Evolutionary conservation across 2,888 invertebrate genomes (phyloP).

Genomic region (Noctua pronuba): DNA sequence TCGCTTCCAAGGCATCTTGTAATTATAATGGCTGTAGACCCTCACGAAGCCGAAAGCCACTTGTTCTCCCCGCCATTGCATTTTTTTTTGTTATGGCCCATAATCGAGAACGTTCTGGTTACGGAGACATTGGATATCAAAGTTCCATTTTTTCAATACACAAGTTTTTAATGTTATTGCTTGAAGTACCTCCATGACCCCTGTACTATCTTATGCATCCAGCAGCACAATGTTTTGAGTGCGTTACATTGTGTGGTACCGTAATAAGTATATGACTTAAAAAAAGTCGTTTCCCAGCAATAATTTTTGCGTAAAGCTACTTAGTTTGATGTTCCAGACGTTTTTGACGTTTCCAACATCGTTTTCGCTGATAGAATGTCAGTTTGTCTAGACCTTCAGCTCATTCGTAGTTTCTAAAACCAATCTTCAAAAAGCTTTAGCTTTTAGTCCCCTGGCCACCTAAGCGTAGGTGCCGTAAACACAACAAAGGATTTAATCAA

Average conservation of each 20-base stretch:
- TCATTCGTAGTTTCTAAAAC: not conserved
- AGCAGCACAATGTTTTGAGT: not conserved
- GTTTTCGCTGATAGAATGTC: not conserved
- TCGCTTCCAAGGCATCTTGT: not conserved
- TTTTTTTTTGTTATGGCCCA: not conserved
- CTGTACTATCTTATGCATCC: not conserved
- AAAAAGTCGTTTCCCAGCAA: not conserved
- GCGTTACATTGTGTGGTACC: not conserved
- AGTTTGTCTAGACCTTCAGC: not conserved
- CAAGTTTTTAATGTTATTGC: not conserved
- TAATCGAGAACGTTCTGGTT: not conserved
- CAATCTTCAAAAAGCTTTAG: constrained; percentile 26
- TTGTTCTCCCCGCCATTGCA: not conserved
- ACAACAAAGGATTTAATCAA: constrained; percentile 57
- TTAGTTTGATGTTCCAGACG: not conserved
- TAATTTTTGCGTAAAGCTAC: not conserved
- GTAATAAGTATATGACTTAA: too few species aligned
- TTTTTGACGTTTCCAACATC: not conserved
- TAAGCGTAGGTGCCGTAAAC: constrained; percentile 7
- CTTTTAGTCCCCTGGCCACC: not conserved
- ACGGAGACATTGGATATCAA: not conserved
- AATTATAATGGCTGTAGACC: not conserved
- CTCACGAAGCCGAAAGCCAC: not conserved
- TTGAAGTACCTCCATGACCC: not conserved
- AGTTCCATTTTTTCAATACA: not conserved